phyloP scores from a whole-genome alignment of 2,797 vertebrate genomes.

The Paedocypris micromegethes region DNA sequence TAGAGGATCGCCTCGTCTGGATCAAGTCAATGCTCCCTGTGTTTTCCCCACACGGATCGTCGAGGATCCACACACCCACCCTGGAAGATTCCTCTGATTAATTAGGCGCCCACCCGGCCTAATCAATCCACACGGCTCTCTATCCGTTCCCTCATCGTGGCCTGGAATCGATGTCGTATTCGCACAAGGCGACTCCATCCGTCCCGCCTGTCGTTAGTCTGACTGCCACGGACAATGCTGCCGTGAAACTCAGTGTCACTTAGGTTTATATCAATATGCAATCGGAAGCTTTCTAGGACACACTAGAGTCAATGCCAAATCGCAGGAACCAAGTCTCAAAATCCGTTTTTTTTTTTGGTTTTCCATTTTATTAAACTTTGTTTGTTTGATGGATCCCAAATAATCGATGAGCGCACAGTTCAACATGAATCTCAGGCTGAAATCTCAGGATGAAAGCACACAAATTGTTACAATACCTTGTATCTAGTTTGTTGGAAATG shows the following conservation, averaged over 20 bases:
- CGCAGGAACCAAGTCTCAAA: too few relatives aligned
- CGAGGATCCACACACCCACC: conserved; percentile 46
- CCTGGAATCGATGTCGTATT: conserved; percentile 51
- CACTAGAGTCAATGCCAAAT: conserved; percentile 7
- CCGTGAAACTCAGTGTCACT: conserved; percentile 32
- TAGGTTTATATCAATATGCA: conserved; percentile 24
- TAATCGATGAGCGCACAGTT: too few relatives aligned
- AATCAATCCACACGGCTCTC: conserved; percentile 52
- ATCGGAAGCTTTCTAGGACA: conserved; percentile 17
- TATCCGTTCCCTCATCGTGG: conserved; percentile 38
- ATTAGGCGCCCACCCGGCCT: conserved; percentile 60
- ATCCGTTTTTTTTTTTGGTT: too few relatives aligned
- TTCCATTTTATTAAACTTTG: too few relatives aligned
- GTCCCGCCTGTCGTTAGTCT: conserved; percentile 15
- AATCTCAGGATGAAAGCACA: too few relatives aligned
- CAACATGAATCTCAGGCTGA: too few relatives aligned
- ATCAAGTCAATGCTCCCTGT: conserved; percentile 38
- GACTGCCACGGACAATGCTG: conserved; percentile 31
- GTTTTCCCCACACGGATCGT: conserved; percentile 19
- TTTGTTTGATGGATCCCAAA: too few relatives aligned
- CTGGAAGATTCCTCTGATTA: conserved; percentile 59
- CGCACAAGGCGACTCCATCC: conserved; percentile 36
- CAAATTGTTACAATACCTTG: too few relatives aligned
- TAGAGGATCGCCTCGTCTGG: conserved; percentile 28
- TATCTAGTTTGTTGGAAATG: too few relatives aligned